Conservation (phyloP, 2,888 invertebrate species). For the Lasioglossum pauxillum region DNA sequence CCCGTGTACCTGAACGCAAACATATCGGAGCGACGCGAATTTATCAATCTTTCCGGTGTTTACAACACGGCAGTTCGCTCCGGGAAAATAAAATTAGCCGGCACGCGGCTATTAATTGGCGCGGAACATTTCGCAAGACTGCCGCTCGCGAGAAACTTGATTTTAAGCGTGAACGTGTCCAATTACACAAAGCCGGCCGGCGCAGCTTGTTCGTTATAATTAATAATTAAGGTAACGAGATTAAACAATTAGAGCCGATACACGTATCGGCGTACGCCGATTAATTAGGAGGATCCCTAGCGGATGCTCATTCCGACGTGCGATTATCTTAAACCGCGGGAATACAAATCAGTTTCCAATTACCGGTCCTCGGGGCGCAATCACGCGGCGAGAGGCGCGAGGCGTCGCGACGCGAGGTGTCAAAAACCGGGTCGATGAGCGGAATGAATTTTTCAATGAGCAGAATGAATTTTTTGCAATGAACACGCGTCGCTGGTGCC, state of each 20-base stretch:
- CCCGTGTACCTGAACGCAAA: neutral
- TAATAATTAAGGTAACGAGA: constrained; percentile 57
- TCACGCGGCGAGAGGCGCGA: neutral
- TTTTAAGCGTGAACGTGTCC: constrained; percentile 43
- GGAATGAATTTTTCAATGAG: constrained; percentile 31
- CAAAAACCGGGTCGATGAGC: neutral
- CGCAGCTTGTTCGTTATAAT: constrained; percentile 48
- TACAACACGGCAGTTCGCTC: neutral
- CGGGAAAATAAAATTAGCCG: constrained; percentile 16
- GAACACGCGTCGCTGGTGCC: neutral
- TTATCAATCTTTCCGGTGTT: neutral
- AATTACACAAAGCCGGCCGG: constrained; percentile 47
- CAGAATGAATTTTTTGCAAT: constrained; percentile 37
- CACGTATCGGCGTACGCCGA: constrained; percentile 20
- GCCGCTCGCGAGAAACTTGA: neutral
- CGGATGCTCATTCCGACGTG: constrained; percentile 38
- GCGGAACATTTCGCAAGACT: constrained; percentile 42
- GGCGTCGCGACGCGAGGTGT: constrained; percentile 7
- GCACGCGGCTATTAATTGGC: constrained; percentile 35
- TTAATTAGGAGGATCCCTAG: constrained; percentile 51
- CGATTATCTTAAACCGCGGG: constrained; percentile 49
- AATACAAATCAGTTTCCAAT: constrained; percentile 58
- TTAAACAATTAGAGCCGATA: constrained; percentile 48
- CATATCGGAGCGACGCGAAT: neutral
- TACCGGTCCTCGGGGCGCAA: constrained; percentile 35